Evolutionary conservation across 2,113 vertebrate species (phyloP).

Genomic region (Phoenicopterus ruber): DNA sequence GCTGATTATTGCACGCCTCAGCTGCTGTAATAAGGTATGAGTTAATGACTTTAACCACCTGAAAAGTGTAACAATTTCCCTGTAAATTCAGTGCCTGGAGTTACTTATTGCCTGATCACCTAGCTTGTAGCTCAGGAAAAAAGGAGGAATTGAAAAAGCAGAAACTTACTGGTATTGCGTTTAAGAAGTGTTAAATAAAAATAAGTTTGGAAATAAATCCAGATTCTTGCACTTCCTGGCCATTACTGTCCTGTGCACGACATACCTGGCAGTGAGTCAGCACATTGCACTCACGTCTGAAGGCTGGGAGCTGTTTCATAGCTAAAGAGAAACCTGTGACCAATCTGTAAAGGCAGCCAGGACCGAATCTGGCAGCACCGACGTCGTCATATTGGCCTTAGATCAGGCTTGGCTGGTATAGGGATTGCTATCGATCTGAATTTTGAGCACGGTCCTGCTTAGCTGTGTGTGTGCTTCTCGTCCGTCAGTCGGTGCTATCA

Average conservation of each 20-base stretch:
- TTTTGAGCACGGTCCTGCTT: neutral
- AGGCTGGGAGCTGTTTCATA: slow-evolving; percentile 5
- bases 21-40: slow-evolving; percentile 66
- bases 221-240: slow-evolving; percentile 3
- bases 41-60: slow-evolving; percentile 68
- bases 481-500: neutral
- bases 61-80: slow-evolving; percentile 61
- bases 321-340: neutral
- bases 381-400: neutral
- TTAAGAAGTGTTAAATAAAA: slow-evolving; percentile 3
- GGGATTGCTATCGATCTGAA: neutral
- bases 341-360: neutral
- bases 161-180: neutral
- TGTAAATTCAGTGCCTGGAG: slow-evolving; percentile 41
- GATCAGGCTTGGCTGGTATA: neutral
- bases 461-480: neutral
- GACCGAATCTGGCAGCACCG: neutral
- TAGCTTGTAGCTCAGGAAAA: neutral
- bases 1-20: slow-evolving; percentile 63
- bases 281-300: neutral
- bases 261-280: slow-evolving; percentile 17
- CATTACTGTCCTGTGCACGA: neutral
- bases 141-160: neutral
- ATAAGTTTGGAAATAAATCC: slow-evolving; percentile 18
- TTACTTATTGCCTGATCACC: slow-evolving; percentile 42